Percentiles rank a stretch among this genome's conserved stretches.
Conservation (phyloP, 2,797 vertebrate genomes). For the Phoxinus dragarum region DNA sequence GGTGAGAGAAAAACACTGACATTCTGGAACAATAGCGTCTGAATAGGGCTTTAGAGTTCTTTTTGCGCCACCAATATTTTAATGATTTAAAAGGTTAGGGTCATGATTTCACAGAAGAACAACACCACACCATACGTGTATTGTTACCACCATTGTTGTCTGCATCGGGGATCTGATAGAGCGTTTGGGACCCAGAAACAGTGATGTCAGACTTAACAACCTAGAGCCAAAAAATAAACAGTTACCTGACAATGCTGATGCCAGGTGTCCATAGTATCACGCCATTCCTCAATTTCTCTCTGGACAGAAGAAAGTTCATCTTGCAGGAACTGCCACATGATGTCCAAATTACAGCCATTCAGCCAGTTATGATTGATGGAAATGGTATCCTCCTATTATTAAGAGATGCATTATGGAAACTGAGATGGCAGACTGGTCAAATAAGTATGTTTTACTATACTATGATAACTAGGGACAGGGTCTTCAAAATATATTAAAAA, state of each 20-base stretch:
- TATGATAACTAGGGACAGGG: not conserved
- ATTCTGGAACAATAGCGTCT: too few relatives aligned
- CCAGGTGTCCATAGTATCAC: conserved; percentile 88
- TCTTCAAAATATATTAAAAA: not conserved
- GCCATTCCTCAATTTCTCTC: conserved; percentile 89
- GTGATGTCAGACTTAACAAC: not conserved
- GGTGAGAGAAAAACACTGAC: too few relatives aligned
- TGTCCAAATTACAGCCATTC: conserved; percentile 92
- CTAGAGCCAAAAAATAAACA: not conserved
- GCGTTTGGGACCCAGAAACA: not conserved
- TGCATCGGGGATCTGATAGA: not conserved
- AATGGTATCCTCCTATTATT: conserved; percentile 91
- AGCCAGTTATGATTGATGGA: conserved; percentile 99
- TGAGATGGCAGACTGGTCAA: not conserved
- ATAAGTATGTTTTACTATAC: not conserved
- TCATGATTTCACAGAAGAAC: not conserved
- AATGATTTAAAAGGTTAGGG: not conserved
- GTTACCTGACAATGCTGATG: conserved; percentile 94
- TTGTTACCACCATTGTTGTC: not conserved
- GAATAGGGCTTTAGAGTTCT: too few relatives aligned
- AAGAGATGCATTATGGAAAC: not conserved
- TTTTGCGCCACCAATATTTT: not conserved
- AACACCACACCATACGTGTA: not conserved
- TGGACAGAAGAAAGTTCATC: conserved; percentile 89
- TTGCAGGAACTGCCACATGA: conserved; percentile 95